Base-by-base conservation (phyloP, 2,888 invertebrate genomes). In the Andrena bicolor region DNA sequence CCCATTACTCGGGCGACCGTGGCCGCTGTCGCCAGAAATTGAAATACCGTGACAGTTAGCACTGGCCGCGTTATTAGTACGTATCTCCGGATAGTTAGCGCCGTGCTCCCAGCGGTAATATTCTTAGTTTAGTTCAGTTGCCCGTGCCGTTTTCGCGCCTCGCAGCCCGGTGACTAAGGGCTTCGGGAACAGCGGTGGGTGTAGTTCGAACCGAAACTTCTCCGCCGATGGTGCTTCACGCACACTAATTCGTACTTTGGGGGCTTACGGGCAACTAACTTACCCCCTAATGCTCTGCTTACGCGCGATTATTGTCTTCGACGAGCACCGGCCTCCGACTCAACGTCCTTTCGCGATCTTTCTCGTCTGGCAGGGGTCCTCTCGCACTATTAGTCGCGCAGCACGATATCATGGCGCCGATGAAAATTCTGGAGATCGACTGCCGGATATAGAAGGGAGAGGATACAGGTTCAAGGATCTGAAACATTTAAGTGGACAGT, bases 221-320 rank as follows among this genome's bases (percentile, higher is more conserved):
- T 76, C 49, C 76, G 32, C 30, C 66, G 48, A 82, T 66, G 41
- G 73, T 49, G 51, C 73, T 74, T 35, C 26, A 32, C 56, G 74
- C 81, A 68, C 82, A 78, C 76, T 83, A 86, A 85, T 88, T 86
- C 85, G 75, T 78, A 84, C 87, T 89, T 86, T 71, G 85, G 82
- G 79, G 84, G 78, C 72, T 86, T 77, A 80, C 88, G 88, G 89
- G 83, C 90, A 90, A 90, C 91, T 90, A 92, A 90, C 89, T 91
- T 88, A 85, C 87, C 84, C 41, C 87, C 82, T 90, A 91, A 91
- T 88, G 90, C 88, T 85, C 89, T 87, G 90, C 89, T 90, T 90
- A 90, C 84, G 86, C 85, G 78, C 85, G 86, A 90, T 91, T 91
- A 91, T 91, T 72, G 71, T 41, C 83, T 63, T 78, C 61, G 70